Evolutionary conservation across 2,888 invertebrate species (phyloP).

Genomic region (Drosophila infuscata): DNA sequence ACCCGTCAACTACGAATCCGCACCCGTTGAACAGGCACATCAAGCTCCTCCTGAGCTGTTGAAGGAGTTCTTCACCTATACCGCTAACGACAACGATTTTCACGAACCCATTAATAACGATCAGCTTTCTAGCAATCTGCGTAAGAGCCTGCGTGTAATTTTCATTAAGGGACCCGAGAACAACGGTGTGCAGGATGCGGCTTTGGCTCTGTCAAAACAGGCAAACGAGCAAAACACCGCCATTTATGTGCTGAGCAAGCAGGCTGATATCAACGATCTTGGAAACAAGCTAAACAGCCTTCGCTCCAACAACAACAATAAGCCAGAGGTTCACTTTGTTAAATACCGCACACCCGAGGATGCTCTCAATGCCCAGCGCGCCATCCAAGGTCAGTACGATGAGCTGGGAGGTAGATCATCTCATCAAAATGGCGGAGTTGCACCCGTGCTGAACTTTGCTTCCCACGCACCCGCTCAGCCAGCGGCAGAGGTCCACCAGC

Average conservation of each 20-base stretch:
- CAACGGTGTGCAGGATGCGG: conserved; percentile 78
- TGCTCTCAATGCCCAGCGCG: conserved; percentile 80
- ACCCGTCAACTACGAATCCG: conserved; percentile 17
- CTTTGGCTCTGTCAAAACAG: conserved; percentile 72
- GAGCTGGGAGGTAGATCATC: conserved; percentile 70
- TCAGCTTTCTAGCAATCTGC: conserved; percentile 58
- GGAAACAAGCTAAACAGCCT: conserved; percentile 74
- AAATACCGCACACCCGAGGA: conserved; percentile 83
- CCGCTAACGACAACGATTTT: conserved; percentile 80
- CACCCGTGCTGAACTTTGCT: conserved; percentile 80
- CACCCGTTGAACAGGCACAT: conserved; percentile 32
- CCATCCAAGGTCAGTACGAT: conserved; percentile 82
- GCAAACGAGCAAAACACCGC: conserved; percentile 81
- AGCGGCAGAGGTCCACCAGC: conserved; percentile 45
- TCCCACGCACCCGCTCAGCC: conserved; percentile 55
- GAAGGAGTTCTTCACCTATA: conserved; percentile 82
- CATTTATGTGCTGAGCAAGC: conserved; percentile 82
- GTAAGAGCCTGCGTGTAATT: conserved; percentile 80
- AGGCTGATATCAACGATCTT: conserved; percentile 76
- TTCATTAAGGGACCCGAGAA: conserved; percentile 84
- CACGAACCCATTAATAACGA: conserved; percentile 63
- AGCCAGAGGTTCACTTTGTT: conserved; percentile 83
- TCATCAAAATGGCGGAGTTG: conserved; percentile 76
- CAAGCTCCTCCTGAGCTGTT: conserved; percentile 65
- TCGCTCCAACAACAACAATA: conserved; percentile 66